Evolutionary conservation across 2,888 invertebrate species (phyloP).

Genomic region (Ametastegia equiseti): DNA sequence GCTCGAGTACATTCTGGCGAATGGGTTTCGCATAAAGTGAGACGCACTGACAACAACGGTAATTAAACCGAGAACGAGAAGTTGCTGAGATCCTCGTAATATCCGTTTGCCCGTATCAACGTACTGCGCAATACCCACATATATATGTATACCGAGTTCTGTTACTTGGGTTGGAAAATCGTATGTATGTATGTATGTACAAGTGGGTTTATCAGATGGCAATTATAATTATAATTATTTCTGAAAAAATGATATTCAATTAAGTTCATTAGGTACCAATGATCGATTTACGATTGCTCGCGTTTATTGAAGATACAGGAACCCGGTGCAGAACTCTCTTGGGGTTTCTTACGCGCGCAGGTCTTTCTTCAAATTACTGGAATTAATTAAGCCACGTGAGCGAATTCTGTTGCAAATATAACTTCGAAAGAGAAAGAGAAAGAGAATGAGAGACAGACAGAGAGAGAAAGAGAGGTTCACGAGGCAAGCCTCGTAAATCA

Average conservation of each 20-base stretch:
- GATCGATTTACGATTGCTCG: constrained; percentile 11
- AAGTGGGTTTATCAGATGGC: not conserved
- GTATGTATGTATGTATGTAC: too few species aligned
- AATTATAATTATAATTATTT: not conserved
- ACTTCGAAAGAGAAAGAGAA: constrained; percentile 38
- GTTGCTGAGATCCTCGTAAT: not conserved
- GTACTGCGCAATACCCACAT: too few species aligned
- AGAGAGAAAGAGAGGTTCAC: constrained; percentile 28
- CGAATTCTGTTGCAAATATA: constrained; percentile 31
- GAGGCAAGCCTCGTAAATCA: constrained; percentile 32
- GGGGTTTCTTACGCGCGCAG: not conserved
- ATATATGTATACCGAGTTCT: not conserved
- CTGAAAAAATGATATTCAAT: not conserved
- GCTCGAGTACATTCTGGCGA: constrained; percentile 12
- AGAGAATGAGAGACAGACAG: too few species aligned
- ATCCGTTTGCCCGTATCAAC: not conserved
- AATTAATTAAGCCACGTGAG: constrained; percentile 33
- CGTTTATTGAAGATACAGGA: not conserved
- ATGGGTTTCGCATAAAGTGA: not conserved
- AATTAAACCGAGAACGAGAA: not conserved
- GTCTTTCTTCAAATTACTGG: constrained; percentile 32
- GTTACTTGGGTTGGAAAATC: not conserved
- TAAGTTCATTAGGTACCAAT: not conserved
- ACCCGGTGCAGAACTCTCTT: not conserved
- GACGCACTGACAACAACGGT: not conserved